Percentiles rank a stretch among this genome's conserved stretches.
phyloP scores from a whole-genome alignment of 2,888 invertebrate species.

The Eupeodes latifasciatus region DNA sequence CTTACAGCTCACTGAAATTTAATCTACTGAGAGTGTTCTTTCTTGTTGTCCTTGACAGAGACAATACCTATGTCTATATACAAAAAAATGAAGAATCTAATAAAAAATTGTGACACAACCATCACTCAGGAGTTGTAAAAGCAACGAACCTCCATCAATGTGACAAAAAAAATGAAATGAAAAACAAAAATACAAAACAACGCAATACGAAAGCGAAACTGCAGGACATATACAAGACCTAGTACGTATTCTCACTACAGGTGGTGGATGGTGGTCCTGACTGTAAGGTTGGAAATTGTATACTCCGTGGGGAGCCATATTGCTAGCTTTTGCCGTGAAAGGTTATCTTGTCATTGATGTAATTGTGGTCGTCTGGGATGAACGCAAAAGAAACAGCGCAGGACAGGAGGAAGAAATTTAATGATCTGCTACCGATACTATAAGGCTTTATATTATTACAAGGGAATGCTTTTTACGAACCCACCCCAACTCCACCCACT shows the following conservation, averaged over 20 bases:
- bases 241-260: slow-evolving; percentile 37
- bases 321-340: slow-evolving; percentile 39
- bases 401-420: slow-evolving; percentile 28
- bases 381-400: slow-evolving; percentile 1
- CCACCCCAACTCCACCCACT: neutral
- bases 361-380: slow-evolving; percentile 22
- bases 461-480: slow-evolving; percentile 34
- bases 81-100: slow-evolving; percentile 56
- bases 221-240: slow-evolving; percentile 27
- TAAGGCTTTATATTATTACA: slow-evolving; percentile 51
- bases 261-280: slow-evolving; percentile 24
- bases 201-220: slow-evolving; percentile 18
- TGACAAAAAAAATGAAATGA: slow-evolving; percentile 16
- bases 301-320: slow-evolving; percentile 12
- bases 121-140: slow-evolving; percentile 60
- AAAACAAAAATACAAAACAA: neutral
- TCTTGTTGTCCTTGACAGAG: slow-evolving; percentile 31
- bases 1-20: slow-evolving; percentile 68
- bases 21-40: slow-evolving; percentile 46
- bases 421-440: slow-evolving; percentile 62
- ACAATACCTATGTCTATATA: neutral
- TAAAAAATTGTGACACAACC: slow-evolving; percentile 69
- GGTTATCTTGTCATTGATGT: slow-evolving; percentile 35
- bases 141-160: slow-evolving; percentile 42
- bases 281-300: slow-evolving; percentile 29